phyloP scores from a whole-genome alignment of 2,113 vertebrate genomes.

The Dicentrarchus labrax region DNA sequence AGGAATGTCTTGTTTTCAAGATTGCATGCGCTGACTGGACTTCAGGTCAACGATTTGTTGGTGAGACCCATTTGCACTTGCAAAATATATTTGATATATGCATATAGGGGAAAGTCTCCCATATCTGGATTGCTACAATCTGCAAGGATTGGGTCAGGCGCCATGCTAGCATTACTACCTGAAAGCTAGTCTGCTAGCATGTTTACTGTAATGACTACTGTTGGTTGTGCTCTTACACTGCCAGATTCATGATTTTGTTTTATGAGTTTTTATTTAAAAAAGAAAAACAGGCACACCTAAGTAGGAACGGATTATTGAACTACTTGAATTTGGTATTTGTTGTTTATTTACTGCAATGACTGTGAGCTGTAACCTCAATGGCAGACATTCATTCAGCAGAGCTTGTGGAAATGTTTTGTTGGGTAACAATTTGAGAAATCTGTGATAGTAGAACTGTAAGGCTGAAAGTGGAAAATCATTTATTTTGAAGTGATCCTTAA shows the following conservation, averaged over 20 bases:
- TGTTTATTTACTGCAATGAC: neutral
- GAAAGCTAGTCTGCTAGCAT: neutral
- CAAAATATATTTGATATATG: neutral
- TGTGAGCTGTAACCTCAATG: neutral
- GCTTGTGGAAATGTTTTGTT: neutral
- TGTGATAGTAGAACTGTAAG: neutral
- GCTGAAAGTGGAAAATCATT: neutral
- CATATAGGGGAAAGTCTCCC: neutral
- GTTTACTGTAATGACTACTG: neutral
- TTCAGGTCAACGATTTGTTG: conserved; percentile 11
- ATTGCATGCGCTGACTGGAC: conserved; percentile 14
- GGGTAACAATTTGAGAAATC: neutral
- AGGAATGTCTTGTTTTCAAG: conserved; percentile 52
- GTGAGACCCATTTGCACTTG: conserved; percentile 9
- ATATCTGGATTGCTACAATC: neutral
- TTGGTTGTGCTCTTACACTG: neutral
- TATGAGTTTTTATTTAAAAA: neutral
- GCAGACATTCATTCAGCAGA: neutral
- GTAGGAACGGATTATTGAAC: neutral
- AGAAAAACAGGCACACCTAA: neutral
- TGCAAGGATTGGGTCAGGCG: neutral
- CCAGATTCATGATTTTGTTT: neutral
- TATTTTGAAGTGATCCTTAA: neutral
- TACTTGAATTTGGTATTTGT: neutral
- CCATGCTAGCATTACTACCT: neutral